Base-by-base conservation (phyloP, 2,797 vertebrate genomes). In the Chrosomus eos region DNA sequence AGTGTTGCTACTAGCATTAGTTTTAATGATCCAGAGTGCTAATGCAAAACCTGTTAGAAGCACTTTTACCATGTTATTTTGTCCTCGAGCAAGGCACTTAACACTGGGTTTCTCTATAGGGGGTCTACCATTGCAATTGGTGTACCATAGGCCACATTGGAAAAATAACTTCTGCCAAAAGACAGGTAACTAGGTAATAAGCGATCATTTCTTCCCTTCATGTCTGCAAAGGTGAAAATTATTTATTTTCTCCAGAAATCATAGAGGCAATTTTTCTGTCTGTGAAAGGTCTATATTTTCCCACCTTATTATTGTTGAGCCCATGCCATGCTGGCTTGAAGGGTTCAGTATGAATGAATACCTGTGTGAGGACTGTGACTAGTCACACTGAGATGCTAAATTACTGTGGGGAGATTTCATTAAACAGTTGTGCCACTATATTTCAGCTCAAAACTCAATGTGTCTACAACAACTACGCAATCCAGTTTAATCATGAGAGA, bases 271-370 rank as follows among this genome's bases (percentile, higher is more conserved):
- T 75, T 70, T 83, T 83, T 58, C 74, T 84, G 45, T 86, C 68
- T 79, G 45, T 76, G 68, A 45, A 88, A 88, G 31, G 60, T 80
- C 74, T 31, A 38, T 82, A 53, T 88, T 82, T 82, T 87, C 76
- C 66, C 55, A 51, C 18, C 16, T 78, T 81, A 33, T 91, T 89
- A 88, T 31, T 84, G 33, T 51, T 91, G 88, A 87, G 80, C 7
- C 18, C 21, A 5, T 72, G 78, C 80, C 83, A 2, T 73, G 26
- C 71, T 45, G 10, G 10, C 31, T 40, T n/a, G 73, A 73, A 71
- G 76, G 68, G 67, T 48, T 51, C 23, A 40, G 67, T 82, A 82
- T 90, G 77, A 90, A 90, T 88, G 58, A 81, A 43, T 31, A 68
- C 80, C 68, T 87, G 86, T 89, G 26, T 77, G 48, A 82, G 7